These are phyloP conservation scores for Apodemus agrarius DNA, from an alignment of 2,797 vertebrate genomes.

Conservation along the genomic window DNA sequence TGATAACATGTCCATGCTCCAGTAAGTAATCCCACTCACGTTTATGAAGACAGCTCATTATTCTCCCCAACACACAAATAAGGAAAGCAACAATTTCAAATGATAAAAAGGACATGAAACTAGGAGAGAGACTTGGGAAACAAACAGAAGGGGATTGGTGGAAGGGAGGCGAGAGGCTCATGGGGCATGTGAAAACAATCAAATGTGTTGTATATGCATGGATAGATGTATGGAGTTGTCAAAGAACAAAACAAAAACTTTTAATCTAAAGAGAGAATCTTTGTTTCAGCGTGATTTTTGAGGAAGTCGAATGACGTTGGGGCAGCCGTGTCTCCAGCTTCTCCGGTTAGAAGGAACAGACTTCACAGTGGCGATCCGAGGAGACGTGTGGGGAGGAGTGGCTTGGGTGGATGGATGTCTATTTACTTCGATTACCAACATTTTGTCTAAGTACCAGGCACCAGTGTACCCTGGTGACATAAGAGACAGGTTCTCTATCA, in stretches of 20 bases:
- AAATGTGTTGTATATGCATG: neutral
- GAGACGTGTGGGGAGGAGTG: neutral
- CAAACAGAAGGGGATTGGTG: too few species aligned
- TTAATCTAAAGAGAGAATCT: neutral
- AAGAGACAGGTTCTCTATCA: neutral
- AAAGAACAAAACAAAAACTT: neutral
- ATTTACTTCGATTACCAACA: neutral
- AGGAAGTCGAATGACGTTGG: neutral
- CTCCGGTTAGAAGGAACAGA: neutral
- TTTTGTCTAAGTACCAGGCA: neutral
- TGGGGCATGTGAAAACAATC: neutral
- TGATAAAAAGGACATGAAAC: neutral
- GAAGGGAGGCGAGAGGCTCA: neutral
- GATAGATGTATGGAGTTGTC: neutral
- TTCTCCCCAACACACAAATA: neutral
- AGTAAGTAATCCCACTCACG: neutral
- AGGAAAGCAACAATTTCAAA: neutral
- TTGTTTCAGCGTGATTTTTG: slow-evolving; percentile 1
- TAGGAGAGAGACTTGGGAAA: neutral
- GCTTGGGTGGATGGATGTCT: neutral
- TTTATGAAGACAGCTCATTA: neutral
- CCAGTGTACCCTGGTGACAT: neutral
- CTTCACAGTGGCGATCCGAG: neutral
- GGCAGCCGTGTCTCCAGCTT: neutral
- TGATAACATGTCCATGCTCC: neutral